A percentile compares a stretch with the other conserved stretches of the same genome.
phyloP scores from a whole-genome alignment of 2,797 vertebrate genomes.

The Gila robusta region DNA sequence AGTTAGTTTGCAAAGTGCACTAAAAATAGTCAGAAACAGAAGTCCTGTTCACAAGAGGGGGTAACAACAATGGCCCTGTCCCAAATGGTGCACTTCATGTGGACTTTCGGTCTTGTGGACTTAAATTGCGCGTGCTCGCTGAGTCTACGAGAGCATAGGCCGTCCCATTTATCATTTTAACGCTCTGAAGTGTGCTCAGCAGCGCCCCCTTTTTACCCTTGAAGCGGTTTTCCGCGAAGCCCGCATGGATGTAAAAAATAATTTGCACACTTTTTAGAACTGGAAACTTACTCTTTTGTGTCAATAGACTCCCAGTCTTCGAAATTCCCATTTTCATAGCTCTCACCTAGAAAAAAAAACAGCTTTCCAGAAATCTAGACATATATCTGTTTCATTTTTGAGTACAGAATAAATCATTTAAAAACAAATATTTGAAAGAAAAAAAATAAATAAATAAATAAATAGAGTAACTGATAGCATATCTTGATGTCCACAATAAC shows the following conservation, averaged over 20 bases:
- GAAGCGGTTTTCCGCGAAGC: too few species aligned
- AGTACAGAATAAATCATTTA: neutral
- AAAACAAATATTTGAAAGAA: neutral
- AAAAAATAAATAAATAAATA: too few species aligned
- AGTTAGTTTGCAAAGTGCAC: neutral
- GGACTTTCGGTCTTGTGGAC: too few species aligned
- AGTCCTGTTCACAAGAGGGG: neutral
- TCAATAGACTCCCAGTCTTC: constrained; percentile 29
- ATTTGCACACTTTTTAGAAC: neutral
- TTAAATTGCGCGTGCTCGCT: too few species aligned
- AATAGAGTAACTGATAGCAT: neutral
- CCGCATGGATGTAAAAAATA: neutral
- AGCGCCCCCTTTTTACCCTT: too few species aligned
- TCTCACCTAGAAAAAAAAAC: constrained; percentile 36
- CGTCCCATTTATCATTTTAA: too few species aligned
- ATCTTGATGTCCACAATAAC: neutral
- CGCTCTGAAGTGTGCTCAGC: too few species aligned
- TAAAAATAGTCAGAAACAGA: neutral
- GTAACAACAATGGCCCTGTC: neutral
- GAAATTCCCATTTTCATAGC: neutral
- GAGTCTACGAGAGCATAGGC: too few species aligned
- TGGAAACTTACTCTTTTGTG: constrained; percentile 27
- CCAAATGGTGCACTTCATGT: too few species aligned
- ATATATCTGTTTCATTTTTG: neutral
- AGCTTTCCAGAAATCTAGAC: neutral